These are phyloP conservation scores for Centropyge bicolor DNA, from an alignment of 2,797 vertebrate genomes.

Conservation along the genomic window DNA sequence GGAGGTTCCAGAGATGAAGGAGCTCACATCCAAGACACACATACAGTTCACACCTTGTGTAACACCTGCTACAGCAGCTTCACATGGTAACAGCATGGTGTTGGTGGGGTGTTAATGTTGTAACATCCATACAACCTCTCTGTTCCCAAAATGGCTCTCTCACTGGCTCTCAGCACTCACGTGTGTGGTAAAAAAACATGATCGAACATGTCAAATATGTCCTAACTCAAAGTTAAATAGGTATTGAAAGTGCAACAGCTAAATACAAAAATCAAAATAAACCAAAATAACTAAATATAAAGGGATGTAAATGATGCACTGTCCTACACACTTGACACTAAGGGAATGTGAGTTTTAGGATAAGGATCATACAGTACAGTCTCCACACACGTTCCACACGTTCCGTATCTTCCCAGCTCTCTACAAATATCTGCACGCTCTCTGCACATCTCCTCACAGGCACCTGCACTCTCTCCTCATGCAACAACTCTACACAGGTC, in stretches of 20 bases:
- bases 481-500: conserved; percentile 63
- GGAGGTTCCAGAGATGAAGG: conserved; percentile 60
- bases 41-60: conserved; percentile 44
- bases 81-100: conserved; percentile 60
- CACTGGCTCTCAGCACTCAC: conserved; percentile 39
- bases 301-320: conserved; percentile 57
- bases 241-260: conserved; percentile 30
- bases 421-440: conserved; percentile 49
- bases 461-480: conserved; percentile 78
- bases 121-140: conserved; percentile 52
- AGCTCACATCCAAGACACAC: conserved; percentile 38
- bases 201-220: conserved; percentile 32
- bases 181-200: conserved; percentile 30
- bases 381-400: conserved; percentile 60
- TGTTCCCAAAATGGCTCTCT: conserved; percentile 46
- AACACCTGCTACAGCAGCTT: conserved; percentile 58
- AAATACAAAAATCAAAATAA: conserved; percentile 24
- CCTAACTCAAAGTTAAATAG: conserved; percentile 34
- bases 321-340: conserved; percentile 36
- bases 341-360: conserved; percentile 11
- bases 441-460: conserved; percentile 62
- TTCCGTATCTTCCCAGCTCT: conserved; percentile 17
- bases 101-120: conserved; percentile 63
- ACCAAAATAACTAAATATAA: conserved; percentile 55
- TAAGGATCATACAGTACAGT: conserved; percentile 34